Base-by-base conservation (phyloP, 2,113 vertebrate species). In the Lanius collurio region DNA sequence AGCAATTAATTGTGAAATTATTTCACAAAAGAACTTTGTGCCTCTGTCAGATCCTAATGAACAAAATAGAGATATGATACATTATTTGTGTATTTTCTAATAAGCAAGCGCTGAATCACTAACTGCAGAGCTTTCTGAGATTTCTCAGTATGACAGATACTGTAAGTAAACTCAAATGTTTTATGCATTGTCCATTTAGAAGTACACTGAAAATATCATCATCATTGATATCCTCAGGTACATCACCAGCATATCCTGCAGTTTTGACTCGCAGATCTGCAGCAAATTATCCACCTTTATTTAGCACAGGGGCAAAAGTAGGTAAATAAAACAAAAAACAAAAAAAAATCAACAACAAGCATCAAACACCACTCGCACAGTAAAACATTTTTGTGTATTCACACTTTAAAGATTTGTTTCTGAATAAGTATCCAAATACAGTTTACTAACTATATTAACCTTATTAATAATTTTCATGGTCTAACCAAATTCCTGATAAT, bases 1-100 rank as follows among this genome's bases (percentile, higher is more conserved):
- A 42, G 41, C 68, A 93, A 94, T 95, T 97, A 95, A 87, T 95
- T 81, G 44, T 60, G 47, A 64, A 84, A 94, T 26, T 77, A 46
- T 78, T 93, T 93, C 69, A 65, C 55, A 76, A 46, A 83, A 59
- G 9, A 85, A 80, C 47, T 84, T 73, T 52, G 18, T 71, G 68
- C 35, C 27, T 69, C 73, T 95, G 79, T 70, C 85, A 87, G 30
- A 92, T 24, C 1, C 44, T 89, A 95, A 97, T 90, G 73, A 92
- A 88, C 53, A 92, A 90, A 88, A 78, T 1, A 78, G 42, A 80
- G 37, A 69, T 33, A 69, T 0, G 7, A 67, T 39, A 57, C 4
- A 47, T 70, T 85, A 91, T 78, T 92, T 88, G 67, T 62, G 30
- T 74, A 44, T 81, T 92, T 94, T 78, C 53, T 63, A 85, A 52